Evolutionary conservation across 2,888 invertebrate species (phyloP), one percentile per base, ranked within the genome.

Genomic region (Cyaniris semiargus): DNA sequence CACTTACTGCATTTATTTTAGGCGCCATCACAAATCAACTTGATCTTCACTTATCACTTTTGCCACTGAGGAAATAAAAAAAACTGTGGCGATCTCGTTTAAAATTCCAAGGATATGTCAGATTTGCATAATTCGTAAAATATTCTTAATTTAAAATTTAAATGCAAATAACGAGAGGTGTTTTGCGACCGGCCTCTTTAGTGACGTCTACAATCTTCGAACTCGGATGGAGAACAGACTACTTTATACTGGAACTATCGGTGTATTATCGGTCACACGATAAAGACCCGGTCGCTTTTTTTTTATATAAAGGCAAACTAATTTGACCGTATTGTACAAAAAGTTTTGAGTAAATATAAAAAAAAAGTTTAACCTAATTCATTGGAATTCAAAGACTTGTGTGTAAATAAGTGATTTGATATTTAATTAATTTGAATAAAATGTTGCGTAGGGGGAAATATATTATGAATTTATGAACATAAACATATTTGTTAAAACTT

Each of bases 211-310:
- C 74, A 27, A 48, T 74, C 74, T 53, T 23, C 27, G 23, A 74
- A 31, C 53, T 74, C 48, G 18, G 6, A 18, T 53, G 74, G 74
- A 53, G 53, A 48, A 48, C 74, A 48, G 48, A 53, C 74, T 48
- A 23, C 72, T 74, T 15, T 74, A 74, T 72, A 72, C 72, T 48
- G 18, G 27, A 48, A 74, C 48, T 72, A 72, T 72, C 72, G 72
- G 44, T 34, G 21, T 44, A 44, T 74, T 74, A 74, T 74, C 74
- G 48, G 74, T 74, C 74, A 72, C 3, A 53, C 53, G 74, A 74
- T 74, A 74, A 74, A 48, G 53, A 31, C n/a, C n/a, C 66, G 66
- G 18, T 66, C 74, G 74, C 48, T 44, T 23, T 48, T 48, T 27
- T 6, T 53, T 74, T 74, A 53, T 74, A n/a, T 44, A 23, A 72